phyloP scores from a whole-genome alignment of 2,797 vertebrate genomes.

The Nyctalus aviator region DNA sequence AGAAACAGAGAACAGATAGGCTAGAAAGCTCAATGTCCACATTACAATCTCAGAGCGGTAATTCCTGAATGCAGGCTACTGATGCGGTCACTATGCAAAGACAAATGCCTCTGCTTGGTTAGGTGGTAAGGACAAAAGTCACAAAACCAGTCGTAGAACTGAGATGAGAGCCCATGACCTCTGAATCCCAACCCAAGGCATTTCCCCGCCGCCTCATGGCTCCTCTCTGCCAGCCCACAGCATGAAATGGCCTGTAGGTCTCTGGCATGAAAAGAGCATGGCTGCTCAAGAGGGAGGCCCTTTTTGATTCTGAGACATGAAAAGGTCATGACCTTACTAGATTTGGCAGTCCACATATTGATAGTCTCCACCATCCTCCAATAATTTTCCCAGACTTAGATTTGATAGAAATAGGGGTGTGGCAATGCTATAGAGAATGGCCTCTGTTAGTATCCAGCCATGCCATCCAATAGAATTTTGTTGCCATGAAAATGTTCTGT shows the following conservation, averaged over 20 bases:
- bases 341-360: not conserved
- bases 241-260: fast-evolving
- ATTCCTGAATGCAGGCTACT: not conserved
- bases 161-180: not conserved
- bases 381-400: not conserved
- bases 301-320: not conserved
- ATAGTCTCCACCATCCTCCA: not conserved
- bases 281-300: not conserved
- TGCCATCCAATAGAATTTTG: not conserved
- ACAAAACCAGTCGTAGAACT: not conserved
- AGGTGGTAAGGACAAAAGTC: not conserved
- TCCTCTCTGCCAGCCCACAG: not conserved
- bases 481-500: not conserved
- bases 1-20: not conserved
- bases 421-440: not conserved
- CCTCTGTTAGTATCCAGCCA: fast-evolving
- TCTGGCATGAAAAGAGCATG: not conserved
- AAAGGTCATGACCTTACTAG: not conserved
- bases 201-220: fast-evolving
- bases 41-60: fast-evolving
- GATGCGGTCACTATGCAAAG: fast-evolving
- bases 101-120: not conserved
- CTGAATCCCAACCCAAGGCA: not conserved
- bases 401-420: not conserved
- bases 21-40: not conserved